Percentiles rank a stretch among this genome's conserved stretches.
phyloP scores from a whole-genome alignment of 2,797 vertebrate species.

The Anguilla pacifica region DNA sequence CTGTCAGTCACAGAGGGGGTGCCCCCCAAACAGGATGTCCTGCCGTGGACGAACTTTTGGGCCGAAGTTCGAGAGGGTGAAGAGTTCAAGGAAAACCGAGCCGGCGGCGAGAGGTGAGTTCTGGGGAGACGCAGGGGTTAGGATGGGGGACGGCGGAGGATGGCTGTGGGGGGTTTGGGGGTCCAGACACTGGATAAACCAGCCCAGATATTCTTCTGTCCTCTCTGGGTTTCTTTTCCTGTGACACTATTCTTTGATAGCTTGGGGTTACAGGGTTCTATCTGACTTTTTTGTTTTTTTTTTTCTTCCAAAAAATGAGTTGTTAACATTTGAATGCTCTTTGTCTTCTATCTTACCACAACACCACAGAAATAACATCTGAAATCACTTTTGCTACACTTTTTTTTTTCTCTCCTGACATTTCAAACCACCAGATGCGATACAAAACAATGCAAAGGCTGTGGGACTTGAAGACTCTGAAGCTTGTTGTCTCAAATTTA shows the following conservation, averaged over 20 bases:
- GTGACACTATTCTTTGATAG: no score
- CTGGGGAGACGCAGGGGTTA: background rate
- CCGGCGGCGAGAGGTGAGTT: background rate
- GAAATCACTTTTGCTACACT: no score
- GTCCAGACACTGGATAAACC: background rate
- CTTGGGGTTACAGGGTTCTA: no score
- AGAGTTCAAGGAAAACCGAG: slow-evolving; percentile 67
- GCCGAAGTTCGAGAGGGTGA: slow-evolving; percentile 56
- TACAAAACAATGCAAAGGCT: background rate
- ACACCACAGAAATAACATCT: no score
- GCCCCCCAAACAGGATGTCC: slow-evolving; percentile 54
- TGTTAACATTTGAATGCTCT: no score
- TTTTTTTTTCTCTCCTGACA: no score
- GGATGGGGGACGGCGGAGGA: background rate
- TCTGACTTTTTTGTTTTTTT: no score
- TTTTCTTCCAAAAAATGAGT: no score
- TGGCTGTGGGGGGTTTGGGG: background rate
- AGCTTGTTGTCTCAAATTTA: background rate
- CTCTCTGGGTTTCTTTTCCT: no score
- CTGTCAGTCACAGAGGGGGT: slow-evolving; percentile 60
- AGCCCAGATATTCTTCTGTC: no score
- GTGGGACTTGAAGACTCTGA: background rate
- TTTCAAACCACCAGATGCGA: no score
- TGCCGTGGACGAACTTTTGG: slow-evolving; percentile 38
- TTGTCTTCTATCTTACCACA: no score